Evolutionary conservation across 2,113 vertebrate species (phyloP), one percentile per base, ranked within the genome.

Genomic region (Corythornis cristatus): DNA sequence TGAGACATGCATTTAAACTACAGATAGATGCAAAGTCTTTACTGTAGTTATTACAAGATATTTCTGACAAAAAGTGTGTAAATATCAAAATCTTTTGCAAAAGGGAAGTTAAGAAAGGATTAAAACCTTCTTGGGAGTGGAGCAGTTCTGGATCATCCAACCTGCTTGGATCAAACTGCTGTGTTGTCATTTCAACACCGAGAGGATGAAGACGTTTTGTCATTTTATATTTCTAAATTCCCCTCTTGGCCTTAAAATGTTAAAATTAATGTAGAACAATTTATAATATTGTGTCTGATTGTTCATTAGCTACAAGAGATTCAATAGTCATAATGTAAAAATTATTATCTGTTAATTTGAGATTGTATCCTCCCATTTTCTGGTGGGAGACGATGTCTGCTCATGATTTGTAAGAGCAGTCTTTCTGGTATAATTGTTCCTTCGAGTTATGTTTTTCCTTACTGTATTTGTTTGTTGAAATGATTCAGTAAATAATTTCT

Each of bases 21-120:
- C 5, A 40, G 3, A 21, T 3, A 53, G 9, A 16, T 58, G 6
- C 4, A 45, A 87, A 51, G 4, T n/a, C 20, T 50, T 75, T 31
- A 62, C 4, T 18, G 31, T 8, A 26, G 0, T 0, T 9, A 40
- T 31, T 70, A 45, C 6, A 68, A 51, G 31, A 31, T 4, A 1
- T 43, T 57, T 89, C 53, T 25, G 11, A 61, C 9, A 37, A 78
- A 48, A 88, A 71, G 4, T 33, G 12, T n/a, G 68, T 21, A 46
- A 91, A 53, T n/a, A 11, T 8, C 26, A 66, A 19, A 71, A 75
- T 6, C 3, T 61, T 88, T 79, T 83, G 9, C 15, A 57, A 3
- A 83, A 61, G 8, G 3, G 5, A 60, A 68, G 5, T n/a, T 56
- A 83, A 76, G 66, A 46, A 25, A 72, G 11, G 12, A 62, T 20